Conservation (phyloP, 2,113 vertebrate genomes). For the Nannospalax galili region DNA sequence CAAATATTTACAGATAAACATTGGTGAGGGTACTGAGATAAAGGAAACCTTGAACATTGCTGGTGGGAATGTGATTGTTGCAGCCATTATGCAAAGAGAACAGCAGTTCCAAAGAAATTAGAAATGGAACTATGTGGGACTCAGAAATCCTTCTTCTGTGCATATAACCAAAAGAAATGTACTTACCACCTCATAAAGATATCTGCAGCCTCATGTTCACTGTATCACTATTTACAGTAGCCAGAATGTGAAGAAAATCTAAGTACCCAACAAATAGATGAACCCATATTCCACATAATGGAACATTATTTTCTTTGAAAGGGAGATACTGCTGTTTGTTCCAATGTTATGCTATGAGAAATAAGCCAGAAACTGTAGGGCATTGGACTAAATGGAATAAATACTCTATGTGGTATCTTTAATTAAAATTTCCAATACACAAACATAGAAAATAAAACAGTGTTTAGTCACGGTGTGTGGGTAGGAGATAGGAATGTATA, state of each 20-base stretch:
- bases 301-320: not conserved
- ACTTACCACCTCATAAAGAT: not conserved
- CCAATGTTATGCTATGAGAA: not conserved
- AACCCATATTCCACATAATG: not conserved
- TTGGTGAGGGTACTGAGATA: not conserved
- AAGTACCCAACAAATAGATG: not conserved
- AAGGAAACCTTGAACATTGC: not conserved
- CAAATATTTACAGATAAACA: not conserved
- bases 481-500: not conserved
- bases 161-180: not conserved
- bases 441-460: not conserved
- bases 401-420: not conserved
- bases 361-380: not conserved
- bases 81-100: not conserved
- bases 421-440: not conserved
- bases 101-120: not conserved
- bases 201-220: not conserved
- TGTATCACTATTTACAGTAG: not conserved
- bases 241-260: not conserved
- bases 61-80: not conserved
- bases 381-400: not conserved
- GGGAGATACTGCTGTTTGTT: not conserved
- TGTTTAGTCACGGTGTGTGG: not conserved
- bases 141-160: not conserved
- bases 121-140: not conserved